Base-by-base conservation (phyloP, 1,140 invertebrate species). In the Semibalanus balanoides region DNA sequence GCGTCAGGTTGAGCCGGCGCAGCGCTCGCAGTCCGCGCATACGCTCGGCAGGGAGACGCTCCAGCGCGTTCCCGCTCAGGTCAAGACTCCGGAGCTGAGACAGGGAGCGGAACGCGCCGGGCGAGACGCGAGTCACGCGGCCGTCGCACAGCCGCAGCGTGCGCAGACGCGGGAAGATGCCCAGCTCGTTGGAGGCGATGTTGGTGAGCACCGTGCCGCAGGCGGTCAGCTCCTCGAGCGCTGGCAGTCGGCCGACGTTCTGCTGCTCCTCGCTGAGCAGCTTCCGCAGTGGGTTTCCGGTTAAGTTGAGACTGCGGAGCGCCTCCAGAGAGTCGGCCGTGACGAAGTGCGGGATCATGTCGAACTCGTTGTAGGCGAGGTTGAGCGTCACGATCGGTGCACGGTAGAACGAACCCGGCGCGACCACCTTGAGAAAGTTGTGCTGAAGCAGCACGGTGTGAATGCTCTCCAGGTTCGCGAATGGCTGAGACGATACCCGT, bases 121-220 rank as follows among this genome's bases (percentile, higher is more conserved):
- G 93, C 0, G 93, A 95, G 74, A 96, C 87, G 77, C 91, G 87
- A 7, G 88, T 88, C 31, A 96, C 92, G 78, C 88, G 86, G 82
- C 95, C 96, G 78, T 89, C 85, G 0, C 87, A 85, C 64, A 96
- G 82, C 78, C 89, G 90, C 28, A 96, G 85, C 80, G 90, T 89
- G 79, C 91, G 86, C 19, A 96, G 84, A 0, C 88, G 88, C 3
- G 92, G 90, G 80, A 95, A 95, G n/a, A 91, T 88, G 81, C 93
- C 90, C 81, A 96, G 95, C 80, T 95, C 94, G 80, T 91, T 91
- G 72, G 92, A 93, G 0, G 93, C 93, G 7, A 96, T 87, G 74
- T 95, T 90, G 0, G 88, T 92, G 25, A 96, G 84, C 82, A 95
- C 95, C 0, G 93, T 95, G 30, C 88, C 87, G 73, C 89, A 90